Base-by-base conservation (phyloP, 2,797 vertebrate species). In the Prionace glauca region DNA sequence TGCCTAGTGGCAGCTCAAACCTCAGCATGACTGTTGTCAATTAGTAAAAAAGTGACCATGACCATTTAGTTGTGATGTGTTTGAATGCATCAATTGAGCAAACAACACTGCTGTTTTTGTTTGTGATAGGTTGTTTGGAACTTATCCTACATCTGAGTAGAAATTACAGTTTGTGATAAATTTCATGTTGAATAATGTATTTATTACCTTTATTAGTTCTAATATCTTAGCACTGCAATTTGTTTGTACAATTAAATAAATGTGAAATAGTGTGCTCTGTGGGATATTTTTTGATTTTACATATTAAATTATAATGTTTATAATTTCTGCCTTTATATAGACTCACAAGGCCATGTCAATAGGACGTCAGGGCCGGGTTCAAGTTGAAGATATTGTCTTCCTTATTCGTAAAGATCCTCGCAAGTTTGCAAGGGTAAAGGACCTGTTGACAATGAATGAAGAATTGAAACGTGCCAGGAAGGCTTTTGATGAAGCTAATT, bases 331-430 rank as follows among this genome's bases (percentile, higher is more conserved):
- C 93, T 60, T 96, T 84, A 29, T 9, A 96, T 96, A 98, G 98
- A 99, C 99, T 18, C 99, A 99, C 97, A 99, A 99, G 96, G 99
- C 99, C 92, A 99, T 99, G 99, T 99, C 99, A 0, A 99, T 99
- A 50, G 99, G 99, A 65, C 98, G 99, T 92, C 99, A 99, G 97
- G 99, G 99, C 9, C 98, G 99, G 0, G 99, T 99, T 14, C 99
- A 99, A 97, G 99, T 99, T 94, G 99, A 99, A 97, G 99, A 99
- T 97, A 99, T 99, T 0, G 99, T 99, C 2, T 99, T 99, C 96
- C 98, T 99, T 0, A 99, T 99, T 60, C 98, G 99, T 56, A 99
- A 99, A 96, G 99, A 99, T 95, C 99, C 99, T 7, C 97, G 99
- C 94, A 99, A 99, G 97, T 99, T 99, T 96, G 99, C 99, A 95